A percentile compares a stretch with the other conserved stretches of the same genome.
Evolutionary conservation across 2,113 vertebrate genomes (phyloP).

Genomic region (Euleptes europaea): DNA sequence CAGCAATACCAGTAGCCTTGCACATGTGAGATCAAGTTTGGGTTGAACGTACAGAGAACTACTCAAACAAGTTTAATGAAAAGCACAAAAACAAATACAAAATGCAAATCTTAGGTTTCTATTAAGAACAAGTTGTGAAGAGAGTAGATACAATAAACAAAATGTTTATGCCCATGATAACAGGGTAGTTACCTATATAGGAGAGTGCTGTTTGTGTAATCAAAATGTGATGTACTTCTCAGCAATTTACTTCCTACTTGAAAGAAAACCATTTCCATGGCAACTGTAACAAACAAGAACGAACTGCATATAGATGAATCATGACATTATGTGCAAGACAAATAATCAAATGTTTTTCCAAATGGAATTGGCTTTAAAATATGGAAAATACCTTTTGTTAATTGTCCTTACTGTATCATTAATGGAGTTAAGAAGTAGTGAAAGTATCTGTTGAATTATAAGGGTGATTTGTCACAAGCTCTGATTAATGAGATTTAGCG

Average conservation of each 20-base stretch:
- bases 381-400: conserved; percentile 58
- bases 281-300: conserved; percentile 66
- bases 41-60: conserved; percentile 24
- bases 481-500: background rate
- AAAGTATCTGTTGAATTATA: background rate
- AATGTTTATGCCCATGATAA: conserved; percentile 37
- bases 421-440: background rate
- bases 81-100: conserved; percentile 17
- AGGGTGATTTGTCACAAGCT: background rate
- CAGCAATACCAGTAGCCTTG: background rate
- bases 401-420: conserved; percentile 34
- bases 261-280: conserved; percentile 68
- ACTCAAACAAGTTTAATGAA: conserved; percentile 12
- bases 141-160: conserved; percentile 30
- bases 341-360: conserved; percentile 56
- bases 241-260: conserved; percentile 64
- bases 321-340: conserved; percentile 52
- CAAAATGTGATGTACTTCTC: conserved; percentile 60
- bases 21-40: background rate
- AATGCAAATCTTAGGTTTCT: conserved; percentile 55
- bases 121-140: conserved; percentile 33
- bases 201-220: conserved; percentile 57
- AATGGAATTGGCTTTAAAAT: conserved; percentile 50
- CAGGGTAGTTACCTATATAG: conserved; percentile 56
- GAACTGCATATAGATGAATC: conserved; percentile 62